Percentiles rank a stretch among this genome's conserved stretches.
phyloP scores from a whole-genome alignment of 2,113 vertebrate genomes.

The Brachirus orientalis region DNA sequence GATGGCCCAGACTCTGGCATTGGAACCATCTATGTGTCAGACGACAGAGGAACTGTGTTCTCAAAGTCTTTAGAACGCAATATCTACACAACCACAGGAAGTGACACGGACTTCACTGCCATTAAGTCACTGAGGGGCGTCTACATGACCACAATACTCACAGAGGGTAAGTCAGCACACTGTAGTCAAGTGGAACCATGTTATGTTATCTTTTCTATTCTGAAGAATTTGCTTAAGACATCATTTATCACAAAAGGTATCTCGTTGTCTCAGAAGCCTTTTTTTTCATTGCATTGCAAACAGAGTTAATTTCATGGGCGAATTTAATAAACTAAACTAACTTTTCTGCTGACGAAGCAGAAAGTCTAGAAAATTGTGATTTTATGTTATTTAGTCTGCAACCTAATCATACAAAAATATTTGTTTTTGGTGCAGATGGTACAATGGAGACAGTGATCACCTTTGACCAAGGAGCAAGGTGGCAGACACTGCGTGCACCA shows the following conservation, averaged over 20 bases:
- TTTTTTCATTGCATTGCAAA: too few species aligned
- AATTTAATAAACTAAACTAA: too few species aligned
- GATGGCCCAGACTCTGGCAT: constrained; percentile 84
- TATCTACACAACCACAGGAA: constrained; percentile 89
- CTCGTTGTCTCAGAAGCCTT: too few species aligned
- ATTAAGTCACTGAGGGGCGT: constrained; percentile 91
- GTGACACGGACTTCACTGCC: constrained; percentile 93
- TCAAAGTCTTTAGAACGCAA: constrained; percentile 94
- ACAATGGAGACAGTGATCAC: constrained; percentile 90
- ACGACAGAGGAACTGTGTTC: constrained; percentile 91
- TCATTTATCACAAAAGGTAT: too few species aligned
- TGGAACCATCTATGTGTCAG: constrained; percentile 93
- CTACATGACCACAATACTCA: constrained; percentile 90
- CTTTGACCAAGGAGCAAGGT: constrained; percentile 91
- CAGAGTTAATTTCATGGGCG: too few species aligned
- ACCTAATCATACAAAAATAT: neutral
- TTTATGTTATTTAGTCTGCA: too few species aligned
- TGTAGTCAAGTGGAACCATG: too few species aligned
- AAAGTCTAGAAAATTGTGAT: too few species aligned
- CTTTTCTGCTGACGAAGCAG: too few species aligned
- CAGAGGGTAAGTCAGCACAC: constrained; percentile 80
- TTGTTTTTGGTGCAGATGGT: constrained; percentile 75
- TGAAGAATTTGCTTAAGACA: too few species aligned
- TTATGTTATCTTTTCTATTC: too few species aligned
- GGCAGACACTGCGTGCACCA: constrained; percentile 86